Base-by-base conservation (phyloP, 2,797 vertebrate species). In the Hoplostethus atlanticus region DNA sequence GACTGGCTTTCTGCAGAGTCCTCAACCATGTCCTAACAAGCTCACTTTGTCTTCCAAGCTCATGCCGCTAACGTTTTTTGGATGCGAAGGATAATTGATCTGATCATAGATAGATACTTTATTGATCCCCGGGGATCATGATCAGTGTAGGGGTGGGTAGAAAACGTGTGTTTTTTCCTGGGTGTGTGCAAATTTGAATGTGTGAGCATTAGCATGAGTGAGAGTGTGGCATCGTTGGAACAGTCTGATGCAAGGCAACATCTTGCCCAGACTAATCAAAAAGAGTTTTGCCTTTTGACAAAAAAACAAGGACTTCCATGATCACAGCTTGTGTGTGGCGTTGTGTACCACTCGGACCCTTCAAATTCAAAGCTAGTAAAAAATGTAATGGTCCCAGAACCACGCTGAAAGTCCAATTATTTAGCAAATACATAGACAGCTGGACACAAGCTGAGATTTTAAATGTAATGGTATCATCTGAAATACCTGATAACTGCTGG, bases 1-100 rank as follows among this genome's bases (percentile, higher is more conserved):
- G 59, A 81, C 80, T 73, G 80, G 68, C 79, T 84, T 82, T 84
- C 78, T 85, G 76, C 76, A 84, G 68, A 88, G 81, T 90, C 82
- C 78, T 89, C 79, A 82, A 80, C 83, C 86, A 81, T 85, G 84
- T 92, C 88, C 87, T 81, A 88, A 91, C 91, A 92, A 93, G 89
- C 88, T 93, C 92, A 94, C 91, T 87, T 93, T 93, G 94, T 95
- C 95, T 95, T 95, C 94, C 95, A 94, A 93, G 84, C 83, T 92
- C 92, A 93, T 90, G 83, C 71, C 84, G 72, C 86, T 79, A 80
- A 84, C 79, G 66, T 71, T 79, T 61, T 34, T 15, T 17, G 69
- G 46, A 57, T 57, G 54, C 54, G 67, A 84, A 71, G 36, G 36
- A 55, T 46, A 67, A 21, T 28, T 71, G 64, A 66, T 50, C 61